phyloP scores from a whole-genome alignment of 2,797 vertebrate species.

The Odontamblyopus lacepedii region DNA sequence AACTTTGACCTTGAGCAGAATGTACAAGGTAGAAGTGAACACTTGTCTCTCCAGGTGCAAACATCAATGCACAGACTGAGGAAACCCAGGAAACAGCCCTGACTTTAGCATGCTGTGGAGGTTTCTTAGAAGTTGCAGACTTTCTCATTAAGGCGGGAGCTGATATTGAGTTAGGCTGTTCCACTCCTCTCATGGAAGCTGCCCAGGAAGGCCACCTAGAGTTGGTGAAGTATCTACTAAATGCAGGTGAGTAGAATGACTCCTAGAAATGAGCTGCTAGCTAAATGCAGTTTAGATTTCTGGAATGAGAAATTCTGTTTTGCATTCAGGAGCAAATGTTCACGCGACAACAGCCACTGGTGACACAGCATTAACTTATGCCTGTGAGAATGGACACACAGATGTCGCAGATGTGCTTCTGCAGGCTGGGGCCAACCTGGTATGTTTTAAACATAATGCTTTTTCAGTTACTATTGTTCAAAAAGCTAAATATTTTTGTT shows the following conservation, averaged over 20 bases:
- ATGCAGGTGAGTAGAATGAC: slow-evolving; percentile 82
- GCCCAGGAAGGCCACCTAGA: slow-evolving; percentile 98
- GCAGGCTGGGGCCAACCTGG: slow-evolving; percentile 96
- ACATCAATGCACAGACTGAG: slow-evolving; percentile 98
- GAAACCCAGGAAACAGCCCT: slow-evolving; percentile 98
- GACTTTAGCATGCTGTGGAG: slow-evolving; percentile 96
- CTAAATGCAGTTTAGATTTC: not conserved
- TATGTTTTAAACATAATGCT: slow-evolving; percentile 59
- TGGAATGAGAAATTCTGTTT: slow-evolving; percentile 14
- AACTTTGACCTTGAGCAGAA: not conserved
- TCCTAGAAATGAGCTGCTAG: not conserved
- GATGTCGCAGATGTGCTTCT: slow-evolving; percentile 97
- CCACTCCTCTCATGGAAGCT: slow-evolving; percentile 98
- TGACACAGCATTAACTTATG: slow-evolving; percentile 96
- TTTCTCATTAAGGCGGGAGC: slow-evolving; percentile 98
- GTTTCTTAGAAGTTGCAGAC: slow-evolving; percentile 97
- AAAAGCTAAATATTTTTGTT: slow-evolving; percentile 16
- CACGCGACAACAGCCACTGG: slow-evolving; percentile 97
- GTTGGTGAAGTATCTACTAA: slow-evolving; percentile 95
- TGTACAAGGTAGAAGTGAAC: not conserved
- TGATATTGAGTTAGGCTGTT: slow-evolving; percentile 97
- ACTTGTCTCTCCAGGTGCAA: slow-evolving; percentile 82
- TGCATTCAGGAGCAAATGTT: slow-evolving; percentile 88
- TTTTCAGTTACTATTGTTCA: not conserved
- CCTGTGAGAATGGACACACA: slow-evolving; percentile 98